A percentile compares a stretch with the other conserved stretches of the same genome.
phyloP scores from a whole-genome alignment of 2,797 vertebrate species.

The Hemibagrus guttatus region DNA sequence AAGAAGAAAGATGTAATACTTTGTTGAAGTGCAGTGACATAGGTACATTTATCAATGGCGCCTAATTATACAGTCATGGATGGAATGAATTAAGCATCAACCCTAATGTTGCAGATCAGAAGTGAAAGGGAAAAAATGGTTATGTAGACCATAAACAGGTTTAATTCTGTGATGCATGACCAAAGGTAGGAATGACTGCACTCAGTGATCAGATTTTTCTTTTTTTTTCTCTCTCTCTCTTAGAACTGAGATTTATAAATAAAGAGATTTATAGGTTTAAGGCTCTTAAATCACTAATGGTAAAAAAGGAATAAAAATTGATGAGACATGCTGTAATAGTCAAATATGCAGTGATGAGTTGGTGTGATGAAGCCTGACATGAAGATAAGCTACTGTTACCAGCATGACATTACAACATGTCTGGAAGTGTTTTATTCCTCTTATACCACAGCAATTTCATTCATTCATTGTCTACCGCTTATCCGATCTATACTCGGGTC shows the following conservation, averaged over 20 bases:
- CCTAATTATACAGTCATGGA: not conserved
- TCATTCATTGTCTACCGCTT: no score
- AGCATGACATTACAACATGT: no score
- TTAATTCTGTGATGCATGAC: not conserved
- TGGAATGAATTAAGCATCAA: not conserved
- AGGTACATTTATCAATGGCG: not conserved
- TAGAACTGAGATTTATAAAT: no score
- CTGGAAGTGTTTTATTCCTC: no score
- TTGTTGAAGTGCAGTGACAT: not conserved
- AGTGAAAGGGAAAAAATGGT: not conserved
- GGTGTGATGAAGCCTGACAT: no score
- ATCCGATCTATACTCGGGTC: no score
- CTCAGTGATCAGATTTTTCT: slow-evolving; percentile 4
- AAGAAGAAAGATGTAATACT: not conserved
- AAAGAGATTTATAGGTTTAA: not conserved
- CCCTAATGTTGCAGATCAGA: not conserved
- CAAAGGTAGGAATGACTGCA: not conserved
- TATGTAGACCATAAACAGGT: not conserved
- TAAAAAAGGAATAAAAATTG: no score
- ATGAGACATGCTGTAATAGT: no score
- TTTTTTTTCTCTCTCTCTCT: no score
- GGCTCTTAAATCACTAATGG: not conserved
- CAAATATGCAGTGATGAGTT: no score
- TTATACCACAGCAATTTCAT: no score
- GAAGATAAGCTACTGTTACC: no score